Evolutionary conservation across 1,140 invertebrate species (phyloP).

Genomic region (Lucilia cuprina): DNA sequence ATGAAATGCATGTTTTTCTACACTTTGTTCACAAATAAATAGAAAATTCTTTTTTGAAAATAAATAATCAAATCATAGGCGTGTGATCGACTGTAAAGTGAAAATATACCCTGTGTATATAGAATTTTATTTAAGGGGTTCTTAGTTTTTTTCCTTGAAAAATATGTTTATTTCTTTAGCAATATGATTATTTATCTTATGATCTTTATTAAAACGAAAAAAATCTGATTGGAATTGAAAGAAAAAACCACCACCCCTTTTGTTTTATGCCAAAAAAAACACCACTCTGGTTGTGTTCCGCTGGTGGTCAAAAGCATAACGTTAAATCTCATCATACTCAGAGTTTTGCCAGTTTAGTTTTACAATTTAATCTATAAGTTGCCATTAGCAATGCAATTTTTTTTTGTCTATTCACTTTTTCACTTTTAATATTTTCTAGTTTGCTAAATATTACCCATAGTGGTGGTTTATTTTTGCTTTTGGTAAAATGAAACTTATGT

Average conservation of each 20-base stretch:
- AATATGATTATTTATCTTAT: slow-evolving; percentile 16
- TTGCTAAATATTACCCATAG: background rate
- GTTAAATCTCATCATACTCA: background rate
- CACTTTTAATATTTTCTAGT: background rate
- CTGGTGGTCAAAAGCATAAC: background rate
- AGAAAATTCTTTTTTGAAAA: background rate
- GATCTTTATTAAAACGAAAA: slow-evolving; percentile 9
- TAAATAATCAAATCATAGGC: background rate
- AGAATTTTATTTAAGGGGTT: background rate
- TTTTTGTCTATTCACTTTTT: background rate
- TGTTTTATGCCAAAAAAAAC: background rate
- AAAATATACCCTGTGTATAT: background rate
- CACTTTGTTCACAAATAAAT: background rate
- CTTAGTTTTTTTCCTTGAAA: background rate
- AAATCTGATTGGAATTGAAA: background rate
- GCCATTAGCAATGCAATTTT: slow-evolving; percentile 34
- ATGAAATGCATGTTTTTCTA: background rate
- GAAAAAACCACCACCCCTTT: background rate
- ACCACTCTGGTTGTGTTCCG: background rate
- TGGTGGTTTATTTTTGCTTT: background rate
- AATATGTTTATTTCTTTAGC: background rate
- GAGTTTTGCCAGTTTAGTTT: background rate
- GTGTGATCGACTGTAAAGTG: background rate
- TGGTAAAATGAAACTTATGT: slow-evolving; percentile 10
- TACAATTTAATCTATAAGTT: slow-evolving; percentile 28